These are phyloP conservation scores for Megaceryle torquata DNA, from an alignment of 2,113 vertebrate genomes.

Conservation along the genomic window DNA sequence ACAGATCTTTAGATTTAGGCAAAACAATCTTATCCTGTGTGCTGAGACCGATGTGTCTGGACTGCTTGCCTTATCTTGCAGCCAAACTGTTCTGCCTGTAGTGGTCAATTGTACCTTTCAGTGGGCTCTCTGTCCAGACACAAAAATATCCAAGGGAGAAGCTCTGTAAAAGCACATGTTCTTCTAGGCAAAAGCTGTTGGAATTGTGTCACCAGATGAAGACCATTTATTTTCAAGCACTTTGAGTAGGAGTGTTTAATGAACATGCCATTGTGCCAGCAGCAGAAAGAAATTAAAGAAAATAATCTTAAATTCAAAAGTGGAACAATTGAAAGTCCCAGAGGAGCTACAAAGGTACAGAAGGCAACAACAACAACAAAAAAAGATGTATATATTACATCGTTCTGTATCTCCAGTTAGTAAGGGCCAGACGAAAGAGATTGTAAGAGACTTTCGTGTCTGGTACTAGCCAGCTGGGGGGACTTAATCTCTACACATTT, in stretches of 20 bases:
- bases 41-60: constrained; percentile 15
- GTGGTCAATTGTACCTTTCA: background rate
- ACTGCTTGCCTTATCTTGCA: constrained; percentile 18
- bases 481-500: background rate
- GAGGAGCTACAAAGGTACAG: background rate
- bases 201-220: background rate
- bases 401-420: background rate
- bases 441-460: background rate
- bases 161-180: background rate
- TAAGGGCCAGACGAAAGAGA: background rate
- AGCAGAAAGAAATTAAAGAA: constrained; percentile 10
- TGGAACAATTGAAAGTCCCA: background rate
- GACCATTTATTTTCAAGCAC: background rate
- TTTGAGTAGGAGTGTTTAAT: background rate
- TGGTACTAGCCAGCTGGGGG: background rate
- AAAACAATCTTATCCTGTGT: constrained; percentile 30
- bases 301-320: background rate
- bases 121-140: background rate
- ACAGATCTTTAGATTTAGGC: background rate
- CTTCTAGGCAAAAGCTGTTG: background rate
- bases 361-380: background rate
- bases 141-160: background rate
- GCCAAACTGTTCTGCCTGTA: constrained; percentile 10
- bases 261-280: background rate
- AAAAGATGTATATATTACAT: background rate